These are phyloP conservation scores for Sarcophaga peregrina DNA, from an alignment of 1,140 invertebrate genomes.

Conservation along the genomic window DNA sequence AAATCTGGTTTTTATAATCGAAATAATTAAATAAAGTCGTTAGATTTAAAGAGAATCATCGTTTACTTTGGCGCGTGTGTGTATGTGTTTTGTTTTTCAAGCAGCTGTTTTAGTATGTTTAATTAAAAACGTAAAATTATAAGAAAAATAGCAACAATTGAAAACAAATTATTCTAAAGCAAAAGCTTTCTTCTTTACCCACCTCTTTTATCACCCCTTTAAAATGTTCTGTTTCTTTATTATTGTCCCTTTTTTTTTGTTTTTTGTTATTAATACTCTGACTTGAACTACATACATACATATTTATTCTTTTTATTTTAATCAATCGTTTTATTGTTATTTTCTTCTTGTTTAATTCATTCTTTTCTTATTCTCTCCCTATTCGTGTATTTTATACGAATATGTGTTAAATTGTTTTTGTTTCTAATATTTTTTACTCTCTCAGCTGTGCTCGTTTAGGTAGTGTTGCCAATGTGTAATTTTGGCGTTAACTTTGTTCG, in stretches of 20 bases:
- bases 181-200: not conserved
- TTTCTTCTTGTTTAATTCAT: not conserved
- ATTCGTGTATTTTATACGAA: not conserved
- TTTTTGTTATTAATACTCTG: not conserved
- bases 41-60: not conserved
- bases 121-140: not conserved
- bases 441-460: too few species aligned
- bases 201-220: not conserved
- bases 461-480: too few species aligned
- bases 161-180: not conserved
- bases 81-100: not conserved
- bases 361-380: not conserved
- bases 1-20: not conserved
- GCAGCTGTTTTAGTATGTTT: constrained; percentile 3
- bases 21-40: not conserved
- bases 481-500: too few species aligned
- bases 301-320: not conserved
- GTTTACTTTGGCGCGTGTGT: too few species aligned
- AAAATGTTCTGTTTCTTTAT: not conserved
- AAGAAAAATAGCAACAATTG: not conserved
- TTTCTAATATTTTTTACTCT: too few species aligned
- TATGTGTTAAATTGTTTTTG: too few species aligned
- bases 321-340: constrained; percentile 22
- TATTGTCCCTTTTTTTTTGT: not conserved
- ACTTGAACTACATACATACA: not conserved